A percentile compares a stretch with the other conserved stretches of the same genome.
Evolutionary conservation across 1,140 invertebrate genomes (phyloP).

Genomic region (Potamilus streckersoni): DNA sequence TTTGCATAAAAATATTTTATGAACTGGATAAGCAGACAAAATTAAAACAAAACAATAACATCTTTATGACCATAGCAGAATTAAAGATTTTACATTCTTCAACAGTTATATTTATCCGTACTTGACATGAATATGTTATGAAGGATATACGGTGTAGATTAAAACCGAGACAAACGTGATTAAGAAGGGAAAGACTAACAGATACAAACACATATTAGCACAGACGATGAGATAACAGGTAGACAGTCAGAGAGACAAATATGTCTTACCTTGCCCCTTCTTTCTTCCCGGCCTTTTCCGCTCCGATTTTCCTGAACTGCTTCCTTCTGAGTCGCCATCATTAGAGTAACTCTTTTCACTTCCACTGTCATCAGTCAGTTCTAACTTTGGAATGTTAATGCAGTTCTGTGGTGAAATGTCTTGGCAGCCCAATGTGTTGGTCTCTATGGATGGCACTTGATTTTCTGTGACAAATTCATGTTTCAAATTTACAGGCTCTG

Average conservation of each 20-base stretch:
- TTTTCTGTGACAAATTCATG: no score
- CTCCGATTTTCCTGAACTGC: slow-evolving; percentile 11
- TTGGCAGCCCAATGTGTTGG: no score
- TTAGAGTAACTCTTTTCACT: slow-evolving; percentile 30
- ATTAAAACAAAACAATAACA: no score
- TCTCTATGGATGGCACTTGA: no score
- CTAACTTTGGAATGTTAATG: no score
- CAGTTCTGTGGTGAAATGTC: no score
- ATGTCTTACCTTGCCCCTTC: slow-evolving; percentile 48
- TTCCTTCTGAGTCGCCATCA: slow-evolving; percentile 11
- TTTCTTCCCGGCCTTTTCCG: slow-evolving; percentile 48
- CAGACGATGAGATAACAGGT: neutral
- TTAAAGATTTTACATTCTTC: neutral
- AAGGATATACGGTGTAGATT: neutral
- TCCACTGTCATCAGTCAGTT: slow-evolving; percentile 18
- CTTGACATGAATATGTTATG: neutral
- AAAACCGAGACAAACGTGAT: slow-evolving; percentile 6
- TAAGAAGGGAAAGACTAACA: neutral
- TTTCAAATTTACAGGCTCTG: no score
- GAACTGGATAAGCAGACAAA: no score
- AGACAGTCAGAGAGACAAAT: no score
- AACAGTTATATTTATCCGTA: neutral
- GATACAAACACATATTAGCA: neutral
- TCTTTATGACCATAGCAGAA: no score
- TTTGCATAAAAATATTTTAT: no score